phyloP scores from a whole-genome alignment of 2,888 invertebrate species.

The Homarus gammarus region DNA sequence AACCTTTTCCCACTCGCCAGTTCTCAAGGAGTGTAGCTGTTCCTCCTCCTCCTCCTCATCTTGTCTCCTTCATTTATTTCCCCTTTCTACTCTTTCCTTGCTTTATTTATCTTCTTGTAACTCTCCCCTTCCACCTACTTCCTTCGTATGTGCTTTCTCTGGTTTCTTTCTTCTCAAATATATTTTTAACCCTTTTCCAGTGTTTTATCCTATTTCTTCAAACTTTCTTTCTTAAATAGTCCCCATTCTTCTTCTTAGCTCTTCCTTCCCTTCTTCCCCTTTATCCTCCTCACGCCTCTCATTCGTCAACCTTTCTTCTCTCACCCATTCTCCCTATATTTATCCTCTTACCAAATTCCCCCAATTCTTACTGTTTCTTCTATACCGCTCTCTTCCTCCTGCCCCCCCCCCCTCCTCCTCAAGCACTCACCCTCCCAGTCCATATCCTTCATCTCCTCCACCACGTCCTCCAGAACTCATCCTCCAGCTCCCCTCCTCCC shows the following conservation, averaged over 20 bases:
- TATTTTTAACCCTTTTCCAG: neutral
- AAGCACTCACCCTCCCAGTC: neutral
- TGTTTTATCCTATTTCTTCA: neutral
- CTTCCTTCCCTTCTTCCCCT: neutral
- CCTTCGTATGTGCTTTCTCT: too few species aligned
- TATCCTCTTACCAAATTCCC: neutral
- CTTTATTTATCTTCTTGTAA: too few species aligned
- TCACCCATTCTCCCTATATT: neutral
- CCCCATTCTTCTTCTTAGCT: neutral
- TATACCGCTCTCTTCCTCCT: neutral
- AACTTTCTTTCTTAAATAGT: too few species aligned
- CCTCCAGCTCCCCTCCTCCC: too few species aligned
- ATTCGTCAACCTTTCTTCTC: too few species aligned
- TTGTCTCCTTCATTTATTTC: too few species aligned
- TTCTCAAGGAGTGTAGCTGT: neutral
- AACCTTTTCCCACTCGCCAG: neutral
- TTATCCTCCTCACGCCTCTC: neutral
- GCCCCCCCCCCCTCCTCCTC: neutral
- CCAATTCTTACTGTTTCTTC: neutral
- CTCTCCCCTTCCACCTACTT: too few species aligned
- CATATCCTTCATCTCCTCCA: neutral
- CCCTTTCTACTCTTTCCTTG: too few species aligned
- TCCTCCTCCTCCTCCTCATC: constrained; percentile 3
- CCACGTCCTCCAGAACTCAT: neutral
- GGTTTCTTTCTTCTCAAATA: neutral